Base-by-base conservation (phyloP, 2,888 invertebrate species). In the Ennomos quercinarius region DNA sequence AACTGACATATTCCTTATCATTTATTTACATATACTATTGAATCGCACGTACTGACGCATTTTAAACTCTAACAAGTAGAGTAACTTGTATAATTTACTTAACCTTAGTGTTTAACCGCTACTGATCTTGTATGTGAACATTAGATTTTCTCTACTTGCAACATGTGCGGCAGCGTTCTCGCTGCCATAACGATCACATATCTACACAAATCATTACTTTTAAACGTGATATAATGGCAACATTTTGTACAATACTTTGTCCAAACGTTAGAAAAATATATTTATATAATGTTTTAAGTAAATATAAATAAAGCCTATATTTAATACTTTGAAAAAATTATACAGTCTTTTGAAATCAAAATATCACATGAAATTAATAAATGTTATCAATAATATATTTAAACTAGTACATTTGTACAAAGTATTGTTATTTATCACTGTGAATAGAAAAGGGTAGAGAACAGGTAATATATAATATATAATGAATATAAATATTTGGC, bases 221-320 rank as follows among this genome's bases (percentile, higher is more conserved):
- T 64, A 71, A 70, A 72, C 45, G 50, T 57, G 45, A 61, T 41
- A 56, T 27, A 53, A 59, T 63, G 59, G 59, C 61, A 57, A 77
- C 65, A 55, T 60, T 64, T 73, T 61, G 64, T 56, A 70, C 80
- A 84, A 84, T 82, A 84, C 83, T 81, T 80, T 80, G 80, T 79
- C 66, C 80, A 84, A 81, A 79, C 65, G 67, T 65, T 68, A 64
- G 58, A 60, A 59, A 62, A 63, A 64, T 63, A 54, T 60, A 57
- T 52, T 44, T 1, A 17, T 58, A 17, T 44, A n/a, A 42, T 52
- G 50, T 62, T 58, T 63, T 61, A 11, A 17, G 13, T 41, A 41
- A 37, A 45, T 47, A 51, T 61, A 65, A 72, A 71, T 76, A 71
- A 74, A 76, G 68, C 64, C 70, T 61, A 70, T 62, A 67, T 49